A percentile compares a stretch with the other conserved stretches of the same genome.
These are phyloP conservation scores for Illadopsis cleaveri DNA, from an alignment of 2,113 vertebrate genomes.

Conservation along the genomic window DNA sequence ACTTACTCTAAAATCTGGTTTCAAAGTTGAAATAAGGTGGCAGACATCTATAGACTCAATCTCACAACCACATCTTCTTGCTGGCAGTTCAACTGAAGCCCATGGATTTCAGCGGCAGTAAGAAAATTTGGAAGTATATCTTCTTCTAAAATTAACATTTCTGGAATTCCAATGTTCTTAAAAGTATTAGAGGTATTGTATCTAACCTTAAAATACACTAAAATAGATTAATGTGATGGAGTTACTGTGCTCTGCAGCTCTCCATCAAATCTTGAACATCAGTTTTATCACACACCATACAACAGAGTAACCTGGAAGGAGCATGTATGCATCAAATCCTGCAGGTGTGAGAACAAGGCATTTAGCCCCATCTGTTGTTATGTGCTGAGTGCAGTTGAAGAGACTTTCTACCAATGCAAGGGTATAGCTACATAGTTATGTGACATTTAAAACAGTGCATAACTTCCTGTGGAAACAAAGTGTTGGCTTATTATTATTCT, in stretches of 20 bases:
- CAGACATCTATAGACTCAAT: neutral
- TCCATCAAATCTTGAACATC: slow-evolving; percentile 3
- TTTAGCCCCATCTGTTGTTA: neutral
- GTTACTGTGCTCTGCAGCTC: neutral
- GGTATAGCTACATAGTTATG: neutral
- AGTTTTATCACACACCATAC: neutral
- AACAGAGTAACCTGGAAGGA: neutral
- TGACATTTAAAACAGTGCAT: neutral
- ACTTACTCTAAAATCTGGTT: neutral
- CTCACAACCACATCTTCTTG: neutral
- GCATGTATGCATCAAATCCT: neutral
- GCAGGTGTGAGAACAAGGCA: slow-evolving; percentile 16
- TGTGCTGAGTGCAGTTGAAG: neutral
- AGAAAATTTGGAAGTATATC: neutral
- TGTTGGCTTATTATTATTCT: neutral
- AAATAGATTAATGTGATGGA: neutral
- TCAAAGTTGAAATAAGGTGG: neutral
- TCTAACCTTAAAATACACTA: neutral
- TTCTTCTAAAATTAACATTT: slow-evolving; percentile 29
- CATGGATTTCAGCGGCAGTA: neutral
- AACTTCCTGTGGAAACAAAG: neutral
- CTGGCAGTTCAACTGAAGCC: neutral
- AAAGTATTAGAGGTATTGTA: neutral
- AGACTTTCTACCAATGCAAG: neutral
- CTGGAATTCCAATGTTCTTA: neutral